Evolutionary conservation across 2,797 vertebrate species (phyloP).

Genomic region (Malurus splendens): DNA sequence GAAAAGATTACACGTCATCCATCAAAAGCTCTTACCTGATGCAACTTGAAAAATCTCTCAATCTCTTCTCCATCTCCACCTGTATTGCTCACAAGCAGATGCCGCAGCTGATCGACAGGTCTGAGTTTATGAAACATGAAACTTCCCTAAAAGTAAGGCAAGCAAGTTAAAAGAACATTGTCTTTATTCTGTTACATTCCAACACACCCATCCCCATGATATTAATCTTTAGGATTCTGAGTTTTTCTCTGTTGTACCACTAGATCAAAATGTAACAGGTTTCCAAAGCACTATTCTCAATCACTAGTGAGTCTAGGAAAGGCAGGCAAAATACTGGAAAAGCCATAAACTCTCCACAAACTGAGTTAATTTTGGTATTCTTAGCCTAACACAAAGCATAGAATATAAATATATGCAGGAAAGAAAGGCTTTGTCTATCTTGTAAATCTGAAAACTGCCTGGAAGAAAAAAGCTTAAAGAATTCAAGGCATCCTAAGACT

Average conservation of each 20-base stretch:
- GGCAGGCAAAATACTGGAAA: neutral
- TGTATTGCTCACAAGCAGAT: constrained; percentile 88
- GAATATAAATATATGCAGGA: neutral
- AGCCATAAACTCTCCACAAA: neutral
- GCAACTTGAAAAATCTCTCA: constrained; percentile 94
- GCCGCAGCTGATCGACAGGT: constrained; percentile 92
- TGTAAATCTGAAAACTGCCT: neutral
- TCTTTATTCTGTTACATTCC: neutral
- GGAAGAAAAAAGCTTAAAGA: neutral
- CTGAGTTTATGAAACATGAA: constrained; percentile 95
- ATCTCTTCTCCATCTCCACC: constrained; percentile 94
- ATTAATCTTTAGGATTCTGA: neutral
- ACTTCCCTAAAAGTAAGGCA: constrained; percentile 79
- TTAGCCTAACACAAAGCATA: neutral
- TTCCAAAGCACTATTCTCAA: neutral
- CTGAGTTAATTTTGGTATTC: neutral
- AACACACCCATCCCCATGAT: neutral
- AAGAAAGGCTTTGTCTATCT: neutral
- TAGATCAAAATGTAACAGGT: neutral
- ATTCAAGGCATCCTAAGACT: neutral
- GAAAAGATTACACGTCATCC: neutral
- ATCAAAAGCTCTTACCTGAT: constrained; percentile 77
- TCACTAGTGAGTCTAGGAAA: accelerated
- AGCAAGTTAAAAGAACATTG: neutral
- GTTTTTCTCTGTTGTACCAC: neutral